Evolutionary conservation across 2,888 invertebrate genomes (phyloP), one percentile per base, ranked within the genome.

Genomic region (Zaprionus obscuricornis): DNA sequence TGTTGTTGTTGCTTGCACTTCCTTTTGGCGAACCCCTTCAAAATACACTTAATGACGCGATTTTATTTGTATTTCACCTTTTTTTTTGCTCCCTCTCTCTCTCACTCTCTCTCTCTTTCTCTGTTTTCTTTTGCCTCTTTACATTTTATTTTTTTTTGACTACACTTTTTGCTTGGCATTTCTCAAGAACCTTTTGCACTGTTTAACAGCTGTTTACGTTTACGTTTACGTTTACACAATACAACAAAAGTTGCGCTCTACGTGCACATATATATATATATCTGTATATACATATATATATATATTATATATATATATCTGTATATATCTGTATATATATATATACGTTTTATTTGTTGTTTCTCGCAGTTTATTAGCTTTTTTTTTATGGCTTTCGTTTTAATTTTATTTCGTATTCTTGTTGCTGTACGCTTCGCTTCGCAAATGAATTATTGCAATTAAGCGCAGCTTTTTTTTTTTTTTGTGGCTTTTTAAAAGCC

Each of bases 371-470:
- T 82, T 78, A 78, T 78, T 78, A 62, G 71, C 73, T 59, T 74
- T 71, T 59, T 74, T 71, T 82, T 79, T 81, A 74, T 63, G 66
- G 66, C 56, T 76, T 71, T 76, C 62, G 65, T 69, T 79, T 69
- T 63, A 60, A 65, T 68, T 73, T 69, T 63, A 46, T 62, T 45
- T 66, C 56, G 56, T 51, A 52, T 59, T 46, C 34, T 69, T 31
- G 39, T 27, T 46, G 27, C 42, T 51, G 18, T 55, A 57, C 43
- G 33, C 33, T 58, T 62, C 55, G 22, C 55, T 13, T 17, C 68
- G 71, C 70, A 65, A 78, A 74, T 79, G 76, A 83, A 78, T 71
- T 81, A 85, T 84, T 85, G 83, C 83, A 84, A 85, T 85, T 85
- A 84, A 78, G 72, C 75, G 64, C 67, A 64, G 58, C n/a, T n/a